Base-by-base conservation (phyloP, 2,113 vertebrate species). In the Zosterops lateralis region DNA sequence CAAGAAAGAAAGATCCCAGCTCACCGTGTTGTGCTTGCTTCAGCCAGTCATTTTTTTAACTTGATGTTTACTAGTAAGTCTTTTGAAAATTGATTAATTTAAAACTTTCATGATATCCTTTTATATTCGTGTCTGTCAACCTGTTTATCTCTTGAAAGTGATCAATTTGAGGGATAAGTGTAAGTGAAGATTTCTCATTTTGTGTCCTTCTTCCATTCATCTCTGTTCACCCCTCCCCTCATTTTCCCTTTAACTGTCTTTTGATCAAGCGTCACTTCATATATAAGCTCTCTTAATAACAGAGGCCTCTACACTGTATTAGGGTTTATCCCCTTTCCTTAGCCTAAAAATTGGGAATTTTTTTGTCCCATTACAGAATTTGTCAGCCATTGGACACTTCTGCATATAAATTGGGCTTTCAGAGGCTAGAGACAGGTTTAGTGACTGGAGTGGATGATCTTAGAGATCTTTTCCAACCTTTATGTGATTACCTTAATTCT, bases 11-110 rank as follows among this genome's bases (percentile, higher is more conserved):
- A 99, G 95, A 99, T 99, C 38, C 98, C 98, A 40, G 99, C 99
- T 66, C 99, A 99, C 92, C 98, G 99, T 87, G 99, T 99, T 64
- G 99, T 99, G 32, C 98, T 99, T 81, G 98, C 99, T 75, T 98
- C 99, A 79, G 99, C 99, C 66, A 99, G 99, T 96, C 99, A 99
- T 92, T 99, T 99, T 97, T 99, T 99, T 98, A 99, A 98, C 97
- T 98, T 99, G 96, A 99, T 99, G 99, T 99, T 99, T 96, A 99
- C 99, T 86, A 99, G 99, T 99, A 98, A 99, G 98, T 98, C 64
- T 84, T 89, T 51, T 83, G 25, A 62, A 75, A 92, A 74, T 61
- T 26, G 14, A 22, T 32, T 83, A 2, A 38, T 89, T 80, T 26
- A 62, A 65, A 81, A 20, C 12, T 85, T 71, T 34, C 0, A 0